A percentile compares a stretch with the other conserved stretches of the same genome.
These are phyloP conservation scores for Chymomyza amoena DNA, from an alignment of 2,888 invertebrate genomes.

Conservation along the genomic window DNA sequence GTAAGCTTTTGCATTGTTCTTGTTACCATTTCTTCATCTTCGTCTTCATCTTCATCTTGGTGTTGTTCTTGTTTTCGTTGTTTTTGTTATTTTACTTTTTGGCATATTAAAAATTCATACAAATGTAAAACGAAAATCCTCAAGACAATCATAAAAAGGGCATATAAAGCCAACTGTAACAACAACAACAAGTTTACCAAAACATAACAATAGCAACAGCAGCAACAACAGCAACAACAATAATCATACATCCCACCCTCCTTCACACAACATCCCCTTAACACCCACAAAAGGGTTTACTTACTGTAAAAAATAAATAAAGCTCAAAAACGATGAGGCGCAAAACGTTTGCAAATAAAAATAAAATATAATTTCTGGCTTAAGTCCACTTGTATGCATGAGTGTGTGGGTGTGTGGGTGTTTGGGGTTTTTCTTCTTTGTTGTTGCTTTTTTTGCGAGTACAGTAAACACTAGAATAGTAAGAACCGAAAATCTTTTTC, in stretches of 20 bases:
- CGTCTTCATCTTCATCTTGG: not conserved
- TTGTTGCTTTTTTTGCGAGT: not conserved
- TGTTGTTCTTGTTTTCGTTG: not conserved
- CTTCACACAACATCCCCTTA: not conserved
- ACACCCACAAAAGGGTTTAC: constrained; percentile 15
- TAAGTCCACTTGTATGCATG: not conserved
- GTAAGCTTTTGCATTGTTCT: not conserved
- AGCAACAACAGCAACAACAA: not conserved
- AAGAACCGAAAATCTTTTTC: too few relatives aligned
- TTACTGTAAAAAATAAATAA: constrained; percentile 31
- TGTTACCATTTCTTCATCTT: constrained; percentile 52
- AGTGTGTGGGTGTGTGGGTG: not conserved
- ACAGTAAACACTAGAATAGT: not conserved
- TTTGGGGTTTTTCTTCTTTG: not conserved
- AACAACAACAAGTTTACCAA: not conserved
- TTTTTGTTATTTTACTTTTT: constrained; percentile 35
- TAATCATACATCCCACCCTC: not conserved
- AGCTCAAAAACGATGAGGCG: constrained; percentile 16
- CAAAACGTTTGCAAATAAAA: constrained; percentile 59
- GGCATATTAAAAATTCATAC: constrained; percentile 70
- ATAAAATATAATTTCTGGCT: not conserved
- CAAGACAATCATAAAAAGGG: constrained; percentile 68
- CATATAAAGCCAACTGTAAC: constrained; percentile 10
- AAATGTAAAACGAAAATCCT: constrained; percentile 71
- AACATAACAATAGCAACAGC: constrained; percentile 10